Percentiles rank a stretch among this genome's conserved stretches.
phyloP scores from a whole-genome alignment of 92 coral and sea anemone genomes.

The Phymanthus crucifer region DNA sequence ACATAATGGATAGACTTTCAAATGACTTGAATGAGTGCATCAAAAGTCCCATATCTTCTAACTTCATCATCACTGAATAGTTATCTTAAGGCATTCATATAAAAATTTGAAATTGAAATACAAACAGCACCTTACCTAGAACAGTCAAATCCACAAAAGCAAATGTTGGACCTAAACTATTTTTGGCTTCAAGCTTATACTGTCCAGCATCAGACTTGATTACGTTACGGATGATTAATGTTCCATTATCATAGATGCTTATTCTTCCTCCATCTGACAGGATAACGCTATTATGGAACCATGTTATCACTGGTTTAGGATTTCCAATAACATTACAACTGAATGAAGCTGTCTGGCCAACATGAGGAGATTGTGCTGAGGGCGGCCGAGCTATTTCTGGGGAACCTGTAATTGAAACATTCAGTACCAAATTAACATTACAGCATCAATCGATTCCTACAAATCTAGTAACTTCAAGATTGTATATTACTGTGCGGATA shows the following conservation, averaged over 20 bases:
- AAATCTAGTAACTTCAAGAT: no score
- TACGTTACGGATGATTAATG: slow-evolving; percentile 52
- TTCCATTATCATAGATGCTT: slow-evolving; percentile 52
- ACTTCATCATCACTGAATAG: no score
- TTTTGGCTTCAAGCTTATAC: slow-evolving; percentile 65
- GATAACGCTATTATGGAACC: slow-evolving; percentile 41
- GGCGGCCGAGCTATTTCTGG: slow-evolving; percentile 64
- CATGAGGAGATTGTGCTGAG: slow-evolving; percentile 47
- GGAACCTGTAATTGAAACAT: slow-evolving; percentile 34
- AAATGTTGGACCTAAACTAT: slow-evolving; percentile 59
- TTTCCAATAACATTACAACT: slow-evolving; percentile 60
- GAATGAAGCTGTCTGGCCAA: slow-evolving; percentile 65
- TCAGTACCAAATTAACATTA: not conserved
- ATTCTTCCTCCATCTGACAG: slow-evolving; percentile 47
- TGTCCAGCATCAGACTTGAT: slow-evolving; percentile 66
- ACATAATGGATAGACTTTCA: not conserved
- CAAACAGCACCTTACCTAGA: slow-evolving; percentile 71
- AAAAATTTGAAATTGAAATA: no score
- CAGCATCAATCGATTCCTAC: no score
- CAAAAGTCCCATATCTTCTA: no score
- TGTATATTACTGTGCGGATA: no score
- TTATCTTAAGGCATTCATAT: no score
- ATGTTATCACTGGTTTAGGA: slow-evolving; percentile 44
- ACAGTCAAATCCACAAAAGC: slow-evolving; percentile 72
- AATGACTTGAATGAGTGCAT: not conserved